Conservation (phyloP, 2,888 invertebrate species). For the Nemotelus pantherinus region DNA sequence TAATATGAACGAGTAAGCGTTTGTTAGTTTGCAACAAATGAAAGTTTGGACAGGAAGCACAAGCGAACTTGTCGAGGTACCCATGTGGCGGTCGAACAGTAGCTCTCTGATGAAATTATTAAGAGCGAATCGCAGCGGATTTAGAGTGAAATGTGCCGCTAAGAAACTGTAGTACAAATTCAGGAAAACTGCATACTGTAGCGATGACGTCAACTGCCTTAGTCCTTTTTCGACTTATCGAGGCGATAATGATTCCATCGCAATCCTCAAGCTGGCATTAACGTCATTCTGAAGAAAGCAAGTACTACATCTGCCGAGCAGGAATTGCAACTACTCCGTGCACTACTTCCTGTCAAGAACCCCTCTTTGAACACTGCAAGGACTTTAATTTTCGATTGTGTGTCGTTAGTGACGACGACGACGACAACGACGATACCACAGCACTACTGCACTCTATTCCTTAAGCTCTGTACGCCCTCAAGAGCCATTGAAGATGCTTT, state of each 20-base stretch:
- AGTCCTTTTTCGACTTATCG: background rate
- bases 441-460: slow-evolving; percentile 26
- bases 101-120: no score
- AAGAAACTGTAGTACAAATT: no score
- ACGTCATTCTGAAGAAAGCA: background rate
- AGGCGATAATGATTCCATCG: background rate
- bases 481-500: slow-evolving; percentile 36
- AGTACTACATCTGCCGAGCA: background rate
- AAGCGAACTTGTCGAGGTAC: no score
- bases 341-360: slow-evolving; percentile 50
- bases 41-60: no score
- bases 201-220: slow-evolving; percentile 9
- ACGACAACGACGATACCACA: slow-evolving; percentile 35
- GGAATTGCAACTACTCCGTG: slow-evolving; percentile 44
- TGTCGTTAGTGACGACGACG: slow-evolving; percentile 49
- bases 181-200: background rate
- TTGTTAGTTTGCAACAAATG: no score
- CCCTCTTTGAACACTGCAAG: slow-evolving; percentile 51
- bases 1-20: no score
- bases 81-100: no score
- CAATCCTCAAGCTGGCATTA: background rate
- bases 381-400: slow-evolving; percentile 54
- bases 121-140: no score
- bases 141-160: no score
- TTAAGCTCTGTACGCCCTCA: slow-evolving; percentile 26